Evolutionary conservation across 2,888 invertebrate species (phyloP).

Genomic region (Drosophila parthenogenetica): DNA sequence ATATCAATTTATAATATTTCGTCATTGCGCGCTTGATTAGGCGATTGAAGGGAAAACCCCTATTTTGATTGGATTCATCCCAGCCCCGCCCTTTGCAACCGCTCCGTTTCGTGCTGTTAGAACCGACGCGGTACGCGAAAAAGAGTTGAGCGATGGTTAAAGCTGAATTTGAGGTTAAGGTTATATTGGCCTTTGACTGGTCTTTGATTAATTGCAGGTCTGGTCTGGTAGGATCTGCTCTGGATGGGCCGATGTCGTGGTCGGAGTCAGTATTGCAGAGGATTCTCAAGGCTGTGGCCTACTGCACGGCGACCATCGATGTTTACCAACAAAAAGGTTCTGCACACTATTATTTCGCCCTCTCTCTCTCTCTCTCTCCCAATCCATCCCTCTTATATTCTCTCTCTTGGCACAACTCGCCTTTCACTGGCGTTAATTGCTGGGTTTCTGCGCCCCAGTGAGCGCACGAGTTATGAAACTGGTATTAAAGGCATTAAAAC

Average conservation of each 20-base stretch:
- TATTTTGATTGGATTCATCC: conserved; percentile 44
- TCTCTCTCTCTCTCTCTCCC: no score
- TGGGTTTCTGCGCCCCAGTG: conserved; percentile 68
- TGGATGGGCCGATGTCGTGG: conserved; percentile 9
- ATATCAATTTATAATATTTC: conserved; percentile 77
- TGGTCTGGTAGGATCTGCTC: conserved; percentile 15
- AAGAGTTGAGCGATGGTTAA: conserved; percentile 62
- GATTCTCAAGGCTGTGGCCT: conserved; percentile 60
- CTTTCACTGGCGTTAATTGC: conserved; percentile 68
- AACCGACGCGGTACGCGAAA: conserved; percentile 4
- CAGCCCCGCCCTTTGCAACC: neutral
- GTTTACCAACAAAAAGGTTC: conserved; percentile 27
- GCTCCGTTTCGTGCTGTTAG: neutral
- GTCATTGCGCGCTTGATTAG: conserved; percentile 73
- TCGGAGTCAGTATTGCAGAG: conserved; percentile 15
- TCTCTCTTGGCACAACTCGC: conserved; percentile 12
- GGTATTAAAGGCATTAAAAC: conserved; percentile 72
- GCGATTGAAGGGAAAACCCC: conserved; percentile 52
- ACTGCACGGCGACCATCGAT: conserved; percentile 33
- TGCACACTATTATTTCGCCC: conserved; percentile 26
- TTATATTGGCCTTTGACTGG: conserved; percentile 37
- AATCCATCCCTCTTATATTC: neutral
- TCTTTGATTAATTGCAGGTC: conserved; percentile 70
- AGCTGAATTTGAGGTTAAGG: conserved; percentile 42
- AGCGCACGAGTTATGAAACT: conserved; percentile 79